Evolutionary conservation across 2,113 vertebrate genomes (phyloP), one percentile per base, ranked within the genome.

Genomic region (Pterocles burchelli): DNA sequence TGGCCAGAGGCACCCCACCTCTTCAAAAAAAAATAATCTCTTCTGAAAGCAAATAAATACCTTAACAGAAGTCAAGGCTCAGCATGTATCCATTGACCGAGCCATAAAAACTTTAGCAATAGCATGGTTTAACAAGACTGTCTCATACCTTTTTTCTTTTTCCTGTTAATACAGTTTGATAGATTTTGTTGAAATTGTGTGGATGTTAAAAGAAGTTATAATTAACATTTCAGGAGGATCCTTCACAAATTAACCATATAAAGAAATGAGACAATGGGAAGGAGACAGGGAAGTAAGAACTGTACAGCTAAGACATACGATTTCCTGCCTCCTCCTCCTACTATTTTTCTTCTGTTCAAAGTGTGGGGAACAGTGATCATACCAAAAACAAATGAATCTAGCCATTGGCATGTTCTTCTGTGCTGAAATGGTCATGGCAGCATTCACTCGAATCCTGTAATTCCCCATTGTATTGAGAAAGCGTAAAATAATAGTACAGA

Each of bases 51-150:
- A 90, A 95, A 95, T 84, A 95, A 89, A 94, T 66, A 81, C 57
- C 46, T 95, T 84, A 75, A 86, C 46, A 94, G 89, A 97, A 96
- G 89, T 97, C 92, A 96, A 97, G 95, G 94, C 72, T 86, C 86
- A 80, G 75, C 86, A 94, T 94, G 93, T n/a, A 84, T 68, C 84
- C 67, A 58, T 74, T 96, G 94, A 97, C 94, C 88, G 76, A 94
- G 79, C 92, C 75, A 58, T 70, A 48, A 95, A 90, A 62, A 89
- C 49, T 86, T 97, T 38, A 89, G 52, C 78, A 96, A 81, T 84
- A 93, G 45, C 12, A 58, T 25, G 28, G 52, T 93, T 68, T 90
- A 93, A 94, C 63, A 90, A 94, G 59, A 51, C 77, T 89, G 29
- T 73, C 43, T 45, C 2, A 8, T 66, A 63, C 52, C 43, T 18